phyloP scores from a whole-genome alignment of 2,113 vertebrate genomes.

The Zootoca vivipara region DNA sequence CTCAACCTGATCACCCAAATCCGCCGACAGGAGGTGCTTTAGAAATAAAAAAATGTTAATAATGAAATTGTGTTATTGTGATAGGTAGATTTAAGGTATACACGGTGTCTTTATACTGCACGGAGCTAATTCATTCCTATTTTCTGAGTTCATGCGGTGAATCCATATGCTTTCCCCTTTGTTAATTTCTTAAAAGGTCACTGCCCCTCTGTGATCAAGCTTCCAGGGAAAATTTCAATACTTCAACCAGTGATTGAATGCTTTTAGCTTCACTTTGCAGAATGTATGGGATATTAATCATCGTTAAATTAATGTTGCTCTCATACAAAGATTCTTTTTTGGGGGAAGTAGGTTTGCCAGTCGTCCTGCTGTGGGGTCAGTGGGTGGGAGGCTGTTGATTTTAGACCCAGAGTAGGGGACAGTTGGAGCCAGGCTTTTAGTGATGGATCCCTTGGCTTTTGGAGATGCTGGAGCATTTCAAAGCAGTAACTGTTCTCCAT shows the following conservation, averaged over 20 bases:
- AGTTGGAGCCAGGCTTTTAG: constrained; percentile 46
- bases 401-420: constrained; percentile 51
- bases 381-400: constrained; percentile 47
- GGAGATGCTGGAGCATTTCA: constrained; percentile 43
- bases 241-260: neutral
- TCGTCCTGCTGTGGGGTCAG: constrained; percentile 42
- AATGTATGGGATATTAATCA: constrained; percentile 43
- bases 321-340: constrained; percentile 55
- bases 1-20: accelerated
- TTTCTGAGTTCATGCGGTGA: neutral
- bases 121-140: neutral
- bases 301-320: constrained; percentile 45
- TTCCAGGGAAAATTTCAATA: constrained; percentile 41
- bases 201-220: neutral
- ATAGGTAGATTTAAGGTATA: constrained; percentile 6
- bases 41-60: constrained; percentile 20
- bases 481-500: constrained; percentile 48
- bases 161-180: constrained; percentile 4
- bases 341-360: constrained; percentile 54
- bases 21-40: neutral
- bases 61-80: neutral
- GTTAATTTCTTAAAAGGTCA: constrained; percentile 16
- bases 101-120: neutral
- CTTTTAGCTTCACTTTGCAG: constrained; percentile 54
- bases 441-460: constrained; percentile 57